Base-by-base conservation (phyloP, 2,113 vertebrate species). In the Rhinichthys klamathensis region DNA sequence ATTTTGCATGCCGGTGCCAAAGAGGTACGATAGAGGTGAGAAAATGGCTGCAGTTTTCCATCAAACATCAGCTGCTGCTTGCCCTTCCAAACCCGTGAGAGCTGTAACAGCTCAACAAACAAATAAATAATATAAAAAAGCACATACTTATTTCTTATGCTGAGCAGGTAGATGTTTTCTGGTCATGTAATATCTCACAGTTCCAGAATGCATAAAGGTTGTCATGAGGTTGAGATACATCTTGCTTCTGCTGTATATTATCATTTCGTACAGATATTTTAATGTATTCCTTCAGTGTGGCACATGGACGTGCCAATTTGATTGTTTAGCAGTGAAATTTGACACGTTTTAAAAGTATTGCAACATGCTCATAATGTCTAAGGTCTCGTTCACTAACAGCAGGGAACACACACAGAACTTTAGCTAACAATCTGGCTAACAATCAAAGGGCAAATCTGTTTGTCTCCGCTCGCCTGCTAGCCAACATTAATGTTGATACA, bases 61-160 rank as follows among this genome's bases (percentile, higher is more conserved):
- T 87, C 46, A 58, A 80, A 82, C 80, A 87, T 63, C 83, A 65
- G 78, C 38, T 82, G 65, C 58, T 49, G 73, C 74, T 77, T 78
- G 85, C 81, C 86, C 88, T 87, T 88, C 84, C 78, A 84, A 82
- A 54, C 51, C 88, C 74, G 18, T 10, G 30, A 30, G 61, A 83
- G 3, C 85, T 75, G 89, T 82, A 86, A 85, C n/a, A 78, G 61
- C 30, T 74, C 76, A 70, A 51, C 83, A 87, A 82, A 82, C 70
- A 3, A 38, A 88, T 87, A 82, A 46, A 63, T 69, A 41, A 41
- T 41, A 41, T 85, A 91, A 90, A 85, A 91, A 54, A 58, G 83
- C 38, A 74, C 65, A 76, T 15, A 61, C 12, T 32, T 21, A 87
- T 87, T 83, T 82, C 83, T 84, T 85, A 82, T 77, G 72, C 77